A percentile compares a stretch with the other conserved stretches of the same genome.
phyloP scores from a whole-genome alignment of 2,797 vertebrate genomes.

The Dicrostonyx torquatus region DNA sequence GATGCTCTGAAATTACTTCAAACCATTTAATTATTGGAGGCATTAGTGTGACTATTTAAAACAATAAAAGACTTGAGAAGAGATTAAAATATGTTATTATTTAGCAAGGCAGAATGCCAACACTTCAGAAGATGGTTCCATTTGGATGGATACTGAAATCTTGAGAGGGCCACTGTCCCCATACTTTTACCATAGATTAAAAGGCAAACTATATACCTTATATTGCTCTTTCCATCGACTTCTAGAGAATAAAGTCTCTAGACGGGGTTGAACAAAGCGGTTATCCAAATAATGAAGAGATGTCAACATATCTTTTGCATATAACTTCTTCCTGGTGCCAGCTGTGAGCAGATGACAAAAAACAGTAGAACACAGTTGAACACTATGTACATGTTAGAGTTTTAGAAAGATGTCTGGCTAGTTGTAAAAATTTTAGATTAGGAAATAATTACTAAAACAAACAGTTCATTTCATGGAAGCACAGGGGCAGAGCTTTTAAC shows the following conservation, averaged over 20 bases:
- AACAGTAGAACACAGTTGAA: conserved; percentile 46
- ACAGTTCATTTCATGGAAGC: conserved; percentile 14
- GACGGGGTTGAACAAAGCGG: conserved; percentile 88
- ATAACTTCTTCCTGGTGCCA: conserved; percentile 88
- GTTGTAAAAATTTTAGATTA: conserved; percentile 53
- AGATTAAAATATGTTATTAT: conserved; percentile 33
- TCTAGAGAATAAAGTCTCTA: conserved; percentile 87
- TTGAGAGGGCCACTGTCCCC: not conserved
- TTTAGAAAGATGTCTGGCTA: conserved; percentile 24
- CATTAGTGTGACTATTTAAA: not conserved
- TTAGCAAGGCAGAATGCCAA: conserved; percentile 16
- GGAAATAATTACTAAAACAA: conserved; percentile 1
- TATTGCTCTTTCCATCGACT: conserved; percentile 91
- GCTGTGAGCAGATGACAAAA: conserved; percentile 80
- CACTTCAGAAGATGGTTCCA: conserved; percentile 11
- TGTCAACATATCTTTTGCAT: conserved; percentile 89
- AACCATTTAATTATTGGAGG: conserved; percentile 40
- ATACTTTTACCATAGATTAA: not conserved
- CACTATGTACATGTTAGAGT: not conserved
- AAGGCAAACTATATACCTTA: conserved; percentile 84
- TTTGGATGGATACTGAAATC: not conserved
- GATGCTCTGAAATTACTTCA: conserved; percentile 26
- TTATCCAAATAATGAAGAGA: conserved; percentile 90
- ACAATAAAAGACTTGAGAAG: conserved; percentile 18
- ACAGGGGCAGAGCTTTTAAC: not conserved